Base-by-base conservation (phyloP, 2,113 vertebrate genomes). In the Mastomys coucha region DNA sequence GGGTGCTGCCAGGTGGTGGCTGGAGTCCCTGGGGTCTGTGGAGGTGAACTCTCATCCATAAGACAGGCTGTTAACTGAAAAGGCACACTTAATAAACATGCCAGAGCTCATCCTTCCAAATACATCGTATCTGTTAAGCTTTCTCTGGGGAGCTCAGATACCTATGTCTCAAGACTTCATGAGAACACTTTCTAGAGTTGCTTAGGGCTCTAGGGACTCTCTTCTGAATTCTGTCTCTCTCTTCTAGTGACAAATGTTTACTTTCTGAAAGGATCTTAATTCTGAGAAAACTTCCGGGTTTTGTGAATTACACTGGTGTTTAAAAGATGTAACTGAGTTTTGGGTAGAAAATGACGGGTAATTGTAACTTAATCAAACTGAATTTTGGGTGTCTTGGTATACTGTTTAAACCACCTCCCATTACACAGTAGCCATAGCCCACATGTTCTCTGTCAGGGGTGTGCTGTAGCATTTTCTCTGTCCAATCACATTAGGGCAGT, bases 221-320 rank as follows among this genome's bases (percentile, higher is more conserved):
- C 58, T 91, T 93, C 42, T 91, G n/a, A 26, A 36, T 73, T 76
- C 42, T n/a, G n/a, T n/a, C n/a, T n/a, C n/a, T n/a, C n/a, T n/a
- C 81, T 88, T 91, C 76, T 93, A 91, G 65, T 88, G 89, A 94
- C 36, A 77, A 80, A 82, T 39, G 28, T 88, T 88, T 91, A 76
- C 75, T 85, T 94, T 78, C 73, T 42, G 78, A 92, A 72, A 76
- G 49, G 89, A 97, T 67, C 75, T 94, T 80, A 88, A 96, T 91
- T 96, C 26, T 51, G 26, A 89, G 76, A 88, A 91, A 92, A 85
- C 53, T 39, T 17, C 56, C 51, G 51, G 39, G 42, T 87, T 58
- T 31, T 26, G 42, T 93, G 89, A 89, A 51, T 96, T 33, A 67
- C 45, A 88, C 11, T 8, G 58, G 73, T 78, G 84, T 76, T 91